Conservation (phyloP, 2,797 vertebrate genomes). For the Myoxocephalus aenaeus region DNA sequence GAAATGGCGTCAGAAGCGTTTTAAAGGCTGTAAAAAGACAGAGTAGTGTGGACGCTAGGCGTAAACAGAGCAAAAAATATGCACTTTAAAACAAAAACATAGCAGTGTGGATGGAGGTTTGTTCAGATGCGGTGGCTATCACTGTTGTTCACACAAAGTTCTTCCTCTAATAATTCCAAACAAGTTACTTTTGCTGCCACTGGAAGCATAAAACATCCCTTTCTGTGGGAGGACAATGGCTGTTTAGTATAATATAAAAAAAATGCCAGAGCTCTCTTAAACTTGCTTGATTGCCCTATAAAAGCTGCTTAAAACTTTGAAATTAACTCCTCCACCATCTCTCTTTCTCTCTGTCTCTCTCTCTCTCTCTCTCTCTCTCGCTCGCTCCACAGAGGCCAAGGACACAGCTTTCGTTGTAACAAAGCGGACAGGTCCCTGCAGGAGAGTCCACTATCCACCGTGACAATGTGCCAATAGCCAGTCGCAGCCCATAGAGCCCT, state of each 20-base stretch:
- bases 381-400: constrained; percentile 14
- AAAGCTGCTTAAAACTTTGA: not conserved
- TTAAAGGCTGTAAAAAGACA: no score
- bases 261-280: not conserved
- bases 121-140: no score
- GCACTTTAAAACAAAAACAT: no score
- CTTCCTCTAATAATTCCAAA: not conserved
- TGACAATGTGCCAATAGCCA: constrained; percentile 20
- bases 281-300: not conserved
- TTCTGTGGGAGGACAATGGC: not conserved
- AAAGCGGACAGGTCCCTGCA: not conserved
- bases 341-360: not conserved
- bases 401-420: not conserved
- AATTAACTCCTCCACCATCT: not conserved
- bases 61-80: no score
- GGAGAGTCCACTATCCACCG: not conserved
- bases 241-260: not conserved
- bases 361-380: not conserved
- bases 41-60: not conserved
- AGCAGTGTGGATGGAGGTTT: no score
- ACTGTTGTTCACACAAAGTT: no score
- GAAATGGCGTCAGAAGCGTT: no score
- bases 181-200: not conserved
- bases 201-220: not conserved
- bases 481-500: not conserved